These are phyloP conservation scores for Hydroisotoma schaefferi DNA, from an alignment of 2,888 invertebrate genomes.

Conservation along the genomic window DNA sequence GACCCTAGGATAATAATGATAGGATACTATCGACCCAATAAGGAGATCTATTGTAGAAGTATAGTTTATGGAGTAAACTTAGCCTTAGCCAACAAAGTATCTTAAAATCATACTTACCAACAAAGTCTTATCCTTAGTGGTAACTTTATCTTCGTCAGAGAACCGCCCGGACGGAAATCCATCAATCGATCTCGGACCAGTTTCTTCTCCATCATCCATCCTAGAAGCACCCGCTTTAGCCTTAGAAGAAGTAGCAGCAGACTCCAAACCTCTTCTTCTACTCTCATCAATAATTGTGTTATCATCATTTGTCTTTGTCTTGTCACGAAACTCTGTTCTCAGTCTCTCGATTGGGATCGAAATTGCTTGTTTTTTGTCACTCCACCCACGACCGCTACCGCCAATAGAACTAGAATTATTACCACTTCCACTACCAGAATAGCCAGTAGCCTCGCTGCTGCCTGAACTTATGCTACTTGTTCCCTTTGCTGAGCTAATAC, in stretches of 20 bases:
- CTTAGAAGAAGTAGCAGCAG: constrained; percentile 11
- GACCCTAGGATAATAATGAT: too few species aligned
- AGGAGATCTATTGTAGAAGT: too few species aligned
- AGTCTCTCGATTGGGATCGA: constrained; percentile 33
- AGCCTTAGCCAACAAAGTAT: too few species aligned
- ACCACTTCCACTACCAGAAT: constrained; percentile 27
- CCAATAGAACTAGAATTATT: too few species aligned
- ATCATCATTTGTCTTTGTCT: constrained; percentile 48
- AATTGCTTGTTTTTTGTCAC: constrained; percentile 34
- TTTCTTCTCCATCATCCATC: constrained; percentile 25
- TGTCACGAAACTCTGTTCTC: constrained; percentile 35
- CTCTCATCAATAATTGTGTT: constrained; percentile 49
- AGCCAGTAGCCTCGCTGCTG: constrained; percentile 6
- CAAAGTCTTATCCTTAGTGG: too few species aligned
- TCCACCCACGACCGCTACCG: constrained; percentile 19
- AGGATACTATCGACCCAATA: too few species aligned
- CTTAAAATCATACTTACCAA: too few species aligned
- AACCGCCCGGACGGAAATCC: constrained; percentile 39
- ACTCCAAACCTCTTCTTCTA: constrained; percentile 21
- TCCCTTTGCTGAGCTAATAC: constrained; percentile 7
- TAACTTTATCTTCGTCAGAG: constrained; percentile 28
- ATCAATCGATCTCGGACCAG: constrained; percentile 48
- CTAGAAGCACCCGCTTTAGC: background rate
- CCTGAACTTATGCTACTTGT: constrained; percentile 25
- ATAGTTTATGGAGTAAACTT: too few species aligned